Base-by-base conservation (phyloP, 2,113 vertebrate species). In the Baryphthengus martii region DNA sequence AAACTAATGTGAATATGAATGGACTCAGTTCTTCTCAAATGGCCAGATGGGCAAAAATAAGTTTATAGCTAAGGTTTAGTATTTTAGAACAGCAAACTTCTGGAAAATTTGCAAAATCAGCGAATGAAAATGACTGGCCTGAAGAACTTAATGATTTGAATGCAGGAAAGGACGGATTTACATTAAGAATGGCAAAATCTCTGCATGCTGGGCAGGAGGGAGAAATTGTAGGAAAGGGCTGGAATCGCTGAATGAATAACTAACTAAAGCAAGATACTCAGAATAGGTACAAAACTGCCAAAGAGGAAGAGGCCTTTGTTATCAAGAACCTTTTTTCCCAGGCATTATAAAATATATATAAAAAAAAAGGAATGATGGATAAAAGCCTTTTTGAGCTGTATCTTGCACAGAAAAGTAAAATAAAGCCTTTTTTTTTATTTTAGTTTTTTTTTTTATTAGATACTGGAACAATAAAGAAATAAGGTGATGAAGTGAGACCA, bases 41-140 rank as follows among this genome's bases (percentile, higher is more conserved):
- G 74, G 25, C 73, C 86, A 73, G 45, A 74, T 31, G 42, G 50
- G 74, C 55, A 84, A 86, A 96, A 95, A 86, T 84, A 84, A 61
- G 88, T 56, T 80, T 83, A 49, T 61, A 90, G 52, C 58, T 80
- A 86, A 83, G 63, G 67, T 37, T 56, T 67, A 24, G 50, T 78
- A 37, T 52, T 66, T 59, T 31, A 39, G 45, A 77, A 68, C 59
- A 61, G 44, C 35, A 72, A 92, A 71, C n/a, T 40, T 82, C n/a
- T 29, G 77, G 47, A 75, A 94, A 89, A 72, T 5, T 5, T 89
- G 49, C 79, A 81, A 74, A 55, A 81, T 40, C 37, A 62, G 42
- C 68, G 49, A 76, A 79, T 83, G 56, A 82, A 63, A 21, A 63
- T 88, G 66, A 55, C 35, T 45, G 62, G 62, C 19, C 13, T 65